Conservation (phyloP, 1,140 invertebrate species). For the Reticulitermes speratus region DNA sequence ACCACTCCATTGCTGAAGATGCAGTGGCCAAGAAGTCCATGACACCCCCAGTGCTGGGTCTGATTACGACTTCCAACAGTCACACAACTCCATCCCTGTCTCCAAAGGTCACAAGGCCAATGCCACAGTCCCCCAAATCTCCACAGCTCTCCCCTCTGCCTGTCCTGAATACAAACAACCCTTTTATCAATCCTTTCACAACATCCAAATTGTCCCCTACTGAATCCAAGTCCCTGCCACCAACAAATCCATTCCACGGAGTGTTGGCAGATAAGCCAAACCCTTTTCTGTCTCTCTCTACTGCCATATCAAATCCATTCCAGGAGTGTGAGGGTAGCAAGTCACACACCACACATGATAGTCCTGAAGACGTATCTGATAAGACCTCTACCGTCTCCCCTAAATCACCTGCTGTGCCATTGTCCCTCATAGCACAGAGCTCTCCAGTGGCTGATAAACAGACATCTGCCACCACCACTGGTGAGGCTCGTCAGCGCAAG, state of each 20-base stretch:
- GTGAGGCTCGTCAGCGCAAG: not conserved
- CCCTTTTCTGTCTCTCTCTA: constrained; percentile 27
- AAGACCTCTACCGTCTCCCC: not conserved
- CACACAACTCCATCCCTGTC: constrained; percentile 12
- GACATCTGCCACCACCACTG: not conserved
- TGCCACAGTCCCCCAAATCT: not conserved
- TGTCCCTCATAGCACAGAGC: not conserved
- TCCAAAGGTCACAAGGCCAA: not conserved
- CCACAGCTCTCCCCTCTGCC: not conserved
- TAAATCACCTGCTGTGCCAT: not conserved
- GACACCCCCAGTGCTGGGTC: not conserved
- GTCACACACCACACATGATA: not conserved
- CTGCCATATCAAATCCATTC: constrained; percentile 28
- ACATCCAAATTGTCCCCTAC: constrained; percentile 7
- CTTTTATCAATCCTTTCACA: constrained; percentile 36
- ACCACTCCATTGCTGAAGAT: not conserved
- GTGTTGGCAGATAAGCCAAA: constrained; percentile 24
- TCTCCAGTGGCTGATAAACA: not conserved
- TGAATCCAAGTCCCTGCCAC: not conserved
- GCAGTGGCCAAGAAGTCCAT: not conserved
- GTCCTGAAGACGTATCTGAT: not conserved
- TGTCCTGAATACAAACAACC: constrained; percentile 1
- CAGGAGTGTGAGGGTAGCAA: not conserved
- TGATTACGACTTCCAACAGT: not conserved
- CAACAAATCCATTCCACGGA: constrained; percentile 30